A percentile compares a stretch with the other conserved stretches of the same genome.
These are phyloP conservation scores for Bos indicus DNA, from an alignment of 2,113 vertebrate species.

Conservation along the genomic window DNA sequence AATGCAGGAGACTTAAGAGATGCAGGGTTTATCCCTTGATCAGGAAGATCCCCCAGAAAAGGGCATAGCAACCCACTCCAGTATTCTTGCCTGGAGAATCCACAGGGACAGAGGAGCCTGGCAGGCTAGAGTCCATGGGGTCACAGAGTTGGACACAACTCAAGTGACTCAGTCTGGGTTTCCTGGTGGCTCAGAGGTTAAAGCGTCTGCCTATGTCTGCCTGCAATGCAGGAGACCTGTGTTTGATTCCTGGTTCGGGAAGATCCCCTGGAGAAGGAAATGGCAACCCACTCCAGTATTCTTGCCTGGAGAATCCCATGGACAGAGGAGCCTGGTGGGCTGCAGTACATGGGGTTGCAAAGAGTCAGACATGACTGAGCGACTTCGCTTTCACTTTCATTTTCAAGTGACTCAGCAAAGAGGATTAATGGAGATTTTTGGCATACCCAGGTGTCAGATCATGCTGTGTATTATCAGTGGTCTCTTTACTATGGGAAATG, in stretches of 20 bases:
- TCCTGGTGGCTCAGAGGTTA: no score
- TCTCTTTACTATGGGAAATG: not conserved
- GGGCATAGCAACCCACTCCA: not conserved
- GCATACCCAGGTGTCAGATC: not conserved
- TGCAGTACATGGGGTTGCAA: no score
- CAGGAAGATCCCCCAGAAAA: not conserved
- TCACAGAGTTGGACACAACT: not conserved
- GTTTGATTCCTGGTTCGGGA: no score
- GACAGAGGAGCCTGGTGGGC: no score
- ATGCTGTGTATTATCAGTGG: not conserved
- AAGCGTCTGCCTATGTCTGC: no score
- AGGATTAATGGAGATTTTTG: not conserved
- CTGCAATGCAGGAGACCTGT: no score
- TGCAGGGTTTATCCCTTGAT: not conserved
- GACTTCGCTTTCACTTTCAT: no score
- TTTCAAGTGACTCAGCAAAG: not conserved
- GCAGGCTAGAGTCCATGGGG: not conserved
- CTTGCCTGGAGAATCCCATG: no score
- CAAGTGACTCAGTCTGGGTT: not conserved
- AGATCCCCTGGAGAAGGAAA: no score
- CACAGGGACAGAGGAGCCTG: not conserved
- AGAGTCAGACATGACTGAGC: no score
- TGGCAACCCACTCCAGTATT: no score
- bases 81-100: not conserved
- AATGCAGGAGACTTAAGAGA: not conserved